phyloP scores from a whole-genome alignment of 1,140 invertebrate species.

The Drepana arcuata region DNA sequence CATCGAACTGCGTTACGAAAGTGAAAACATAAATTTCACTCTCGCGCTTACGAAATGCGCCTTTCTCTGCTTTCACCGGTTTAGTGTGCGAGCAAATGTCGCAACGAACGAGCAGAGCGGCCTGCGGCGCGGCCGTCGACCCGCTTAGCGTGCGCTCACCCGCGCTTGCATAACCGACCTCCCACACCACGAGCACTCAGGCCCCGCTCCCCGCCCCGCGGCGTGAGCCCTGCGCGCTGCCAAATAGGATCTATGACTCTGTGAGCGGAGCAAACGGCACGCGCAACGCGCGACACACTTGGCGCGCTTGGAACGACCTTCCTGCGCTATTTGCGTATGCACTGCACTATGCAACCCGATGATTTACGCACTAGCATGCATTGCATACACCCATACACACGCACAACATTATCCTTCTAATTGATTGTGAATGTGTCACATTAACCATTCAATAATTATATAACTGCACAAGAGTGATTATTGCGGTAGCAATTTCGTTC shows the following conservation, averaged over 20 bases:
- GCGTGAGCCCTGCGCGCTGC: constrained; percentile 22
- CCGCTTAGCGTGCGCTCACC: constrained; percentile 66
- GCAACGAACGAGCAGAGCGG: constrained; percentile 42
- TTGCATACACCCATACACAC: too few species aligned
- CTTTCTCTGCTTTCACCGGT: constrained; percentile 70
- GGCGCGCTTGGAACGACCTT: constrained; percentile 43
- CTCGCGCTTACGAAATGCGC: constrained; percentile 66
- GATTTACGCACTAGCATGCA: too few species aligned
- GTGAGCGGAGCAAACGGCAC: background rate
- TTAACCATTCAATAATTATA: too few species aligned
- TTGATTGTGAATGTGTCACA: too few species aligned
- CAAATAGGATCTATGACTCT: constrained; percentile 52
- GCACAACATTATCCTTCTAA: too few species aligned
- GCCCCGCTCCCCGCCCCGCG: constrained; percentile 23
- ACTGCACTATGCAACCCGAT: constrained; percentile 9
- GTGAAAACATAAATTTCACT: constrained; percentile 70
- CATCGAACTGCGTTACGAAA: constrained; percentile 59
- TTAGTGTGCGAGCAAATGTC: constrained; percentile 34
- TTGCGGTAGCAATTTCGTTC: too few species aligned
- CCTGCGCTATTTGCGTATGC: constrained; percentile 44
- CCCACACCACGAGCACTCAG: constrained; percentile 43
- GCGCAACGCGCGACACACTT: constrained; percentile 40
- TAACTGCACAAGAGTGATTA: too few species aligned
- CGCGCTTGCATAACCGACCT: constrained; percentile 70
- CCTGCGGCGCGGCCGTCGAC: constrained; percentile 54